Evolutionary conservation across 2,113 vertebrate species (phyloP).

Genomic region (Rattus rattus): DNA sequence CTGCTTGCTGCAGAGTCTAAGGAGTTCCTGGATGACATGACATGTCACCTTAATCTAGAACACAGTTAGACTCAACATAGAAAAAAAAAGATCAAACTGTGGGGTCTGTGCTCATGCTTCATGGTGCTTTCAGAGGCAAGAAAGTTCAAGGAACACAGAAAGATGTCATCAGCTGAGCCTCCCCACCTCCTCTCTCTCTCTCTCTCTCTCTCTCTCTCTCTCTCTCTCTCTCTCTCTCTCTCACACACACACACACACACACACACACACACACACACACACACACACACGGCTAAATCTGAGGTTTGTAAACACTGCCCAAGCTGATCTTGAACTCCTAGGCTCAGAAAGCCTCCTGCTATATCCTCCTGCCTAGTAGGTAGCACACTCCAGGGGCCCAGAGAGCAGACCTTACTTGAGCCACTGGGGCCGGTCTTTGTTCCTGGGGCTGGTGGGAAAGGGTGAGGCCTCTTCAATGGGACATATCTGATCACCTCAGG

Average conservation of each 20-base stretch:
- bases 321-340: background rate
- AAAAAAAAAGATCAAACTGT: no score
- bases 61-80: background rate
- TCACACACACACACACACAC: no score
- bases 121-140: background rate
- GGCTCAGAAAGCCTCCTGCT: background rate
- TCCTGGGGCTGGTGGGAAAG: background rate
- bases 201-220: no score
- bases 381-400: background rate
- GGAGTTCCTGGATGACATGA: background rate
- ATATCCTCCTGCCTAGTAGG: background rate
- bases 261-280: no score
- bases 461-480: background rate
- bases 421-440: background rate
- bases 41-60: background rate
- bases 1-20: background rate
- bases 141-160: background rate
- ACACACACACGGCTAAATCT: background rate
- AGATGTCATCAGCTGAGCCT: background rate
- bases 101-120: background rate
- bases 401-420: background rate
- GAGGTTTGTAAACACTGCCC: background rate
- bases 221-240: no score
- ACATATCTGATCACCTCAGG: background rate
- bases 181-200: no score